Evolutionary conservation across 2,797 vertebrate genomes (phyloP).

Genomic region (Oryzias dopingdopingensis): DNA sequence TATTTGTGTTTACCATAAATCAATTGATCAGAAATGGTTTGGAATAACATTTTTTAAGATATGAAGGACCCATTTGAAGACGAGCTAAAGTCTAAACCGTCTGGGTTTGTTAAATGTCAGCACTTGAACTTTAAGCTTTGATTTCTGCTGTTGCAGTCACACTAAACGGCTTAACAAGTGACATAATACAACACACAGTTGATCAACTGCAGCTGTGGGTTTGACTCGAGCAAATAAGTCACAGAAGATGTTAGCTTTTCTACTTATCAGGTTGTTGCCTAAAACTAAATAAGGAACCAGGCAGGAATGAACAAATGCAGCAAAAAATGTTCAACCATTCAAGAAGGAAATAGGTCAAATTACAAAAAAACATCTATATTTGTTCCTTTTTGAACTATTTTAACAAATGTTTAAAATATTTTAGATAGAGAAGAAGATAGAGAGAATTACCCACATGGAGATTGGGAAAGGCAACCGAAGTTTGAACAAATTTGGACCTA

Average conservation of each 20-base stretch:
- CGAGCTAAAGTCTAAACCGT: background rate
- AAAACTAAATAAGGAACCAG: no score
- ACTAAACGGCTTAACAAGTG: constrained; percentile 1
- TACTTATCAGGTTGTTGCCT: constrained; percentile 2
- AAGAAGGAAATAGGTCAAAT: no score
- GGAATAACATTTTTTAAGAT: no score
- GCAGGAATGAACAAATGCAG: no score
- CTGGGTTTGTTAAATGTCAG: background rate
- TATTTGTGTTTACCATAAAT: no score
- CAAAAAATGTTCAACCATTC: no score
- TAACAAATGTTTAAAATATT: no score
- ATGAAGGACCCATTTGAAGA: background rate
- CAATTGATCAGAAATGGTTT: no score
- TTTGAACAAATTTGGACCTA: background rate
- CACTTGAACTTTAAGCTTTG: constrained; percentile 15
- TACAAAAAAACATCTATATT: no score
- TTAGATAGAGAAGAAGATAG: no score
- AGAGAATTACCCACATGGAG: no score
- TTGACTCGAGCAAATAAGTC: constrained; percentile 36
- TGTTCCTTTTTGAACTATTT: no score
- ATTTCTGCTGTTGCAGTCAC: constrained; percentile 3
- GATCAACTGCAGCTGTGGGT: constrained; percentile 53
- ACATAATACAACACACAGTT: constrained; percentile 25
- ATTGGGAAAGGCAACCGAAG: background rate
- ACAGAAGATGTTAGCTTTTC: constrained; percentile 42